phyloP scores from a whole-genome alignment of 2,113 vertebrate genomes.

The Xyliphius kryptos region DNA sequence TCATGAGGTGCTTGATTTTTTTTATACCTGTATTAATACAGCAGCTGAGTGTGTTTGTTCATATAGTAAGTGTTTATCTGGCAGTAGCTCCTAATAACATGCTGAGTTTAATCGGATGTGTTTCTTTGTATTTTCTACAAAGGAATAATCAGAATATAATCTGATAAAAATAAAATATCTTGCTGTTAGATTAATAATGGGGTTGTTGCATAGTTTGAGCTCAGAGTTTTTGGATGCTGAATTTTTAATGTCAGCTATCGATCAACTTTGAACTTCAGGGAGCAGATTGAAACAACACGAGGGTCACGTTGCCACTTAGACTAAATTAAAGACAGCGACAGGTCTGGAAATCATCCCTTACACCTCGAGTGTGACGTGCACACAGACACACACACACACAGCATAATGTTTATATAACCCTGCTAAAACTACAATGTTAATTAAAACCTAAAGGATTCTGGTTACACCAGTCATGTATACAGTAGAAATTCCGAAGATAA shows the following conservation, averaged over 20 bases:
- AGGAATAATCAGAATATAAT: too few species aligned
- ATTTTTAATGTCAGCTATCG: slow-evolving; percentile 41
- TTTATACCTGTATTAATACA: too few species aligned
- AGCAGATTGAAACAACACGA: slow-evolving; percentile 31
- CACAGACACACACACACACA: slow-evolving; percentile 47
- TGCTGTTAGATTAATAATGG: too few species aligned
- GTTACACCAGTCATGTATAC: slow-evolving; percentile 59
- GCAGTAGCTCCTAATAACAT: too few species aligned
- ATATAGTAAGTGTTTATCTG: too few species aligned
- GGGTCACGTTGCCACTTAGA: slow-evolving; percentile 50
- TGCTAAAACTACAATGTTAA: slow-evolving; percentile 66
- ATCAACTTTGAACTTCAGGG: slow-evolving; percentile 48
- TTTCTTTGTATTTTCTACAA: too few species aligned
- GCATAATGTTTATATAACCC: slow-evolving; percentile 68
- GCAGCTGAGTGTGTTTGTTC: too few species aligned
- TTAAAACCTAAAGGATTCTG: slow-evolving; percentile 68
- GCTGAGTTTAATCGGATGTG: too few species aligned
- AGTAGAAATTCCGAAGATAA: slow-evolving; percentile 56
- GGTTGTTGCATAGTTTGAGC: too few species aligned
- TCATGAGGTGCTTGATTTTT: too few species aligned
- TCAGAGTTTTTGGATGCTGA: neutral
- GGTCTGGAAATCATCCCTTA: slow-evolving; percentile 42
- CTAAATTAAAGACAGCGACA: slow-evolving; percentile 54
- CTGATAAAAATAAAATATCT: too few species aligned
- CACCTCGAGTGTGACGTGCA: slow-evolving; percentile 37